Conservation (phyloP, 2,888 invertebrate genomes). For the Actias luna region DNA sequence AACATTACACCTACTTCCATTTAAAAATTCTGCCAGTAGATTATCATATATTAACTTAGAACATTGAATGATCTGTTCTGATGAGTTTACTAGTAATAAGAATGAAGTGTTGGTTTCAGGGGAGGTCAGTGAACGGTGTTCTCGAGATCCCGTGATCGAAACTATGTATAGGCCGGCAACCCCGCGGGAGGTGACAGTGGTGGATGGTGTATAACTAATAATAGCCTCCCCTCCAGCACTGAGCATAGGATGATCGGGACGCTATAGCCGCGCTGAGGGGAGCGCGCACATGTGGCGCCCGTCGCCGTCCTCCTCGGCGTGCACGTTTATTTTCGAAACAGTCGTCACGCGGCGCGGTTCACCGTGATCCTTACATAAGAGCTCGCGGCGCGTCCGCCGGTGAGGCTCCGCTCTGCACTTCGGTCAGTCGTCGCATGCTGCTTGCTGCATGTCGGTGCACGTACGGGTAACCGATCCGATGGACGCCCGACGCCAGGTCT, state of each 20-base stretch:
- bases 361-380: slow-evolving; percentile 71
- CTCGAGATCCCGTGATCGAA: slow-evolving; percentile 74
- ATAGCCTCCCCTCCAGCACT: slow-evolving; percentile 80
- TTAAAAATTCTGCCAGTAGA: not conserved
- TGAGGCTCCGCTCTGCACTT: slow-evolving; percentile 50
- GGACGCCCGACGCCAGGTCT: slow-evolving; percentile 79
- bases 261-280: slow-evolving; percentile 47
- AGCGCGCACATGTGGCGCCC: slow-evolving; percentile 77
- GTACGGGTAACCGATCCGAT: slow-evolving; percentile 79
- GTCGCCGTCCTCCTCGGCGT: slow-evolving; percentile 60
- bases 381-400: slow-evolving; percentile 41
- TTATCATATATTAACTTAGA: not conserved
- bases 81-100: slow-evolving; percentile 23
- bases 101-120: slow-evolving; percentile 50
- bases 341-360: slow-evolving; percentile 78
- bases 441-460: slow-evolving; percentile 75
- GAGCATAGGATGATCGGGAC: slow-evolving; percentile 67
- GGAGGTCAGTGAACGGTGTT: slow-evolving; percentile 77
- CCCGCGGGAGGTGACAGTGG: slow-evolving; percentile 82
- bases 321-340: slow-evolving; percentile 77
- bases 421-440: slow-evolving; percentile 55
- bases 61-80: slow-evolving; percentile 3
- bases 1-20: not conserved
- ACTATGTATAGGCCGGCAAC: slow-evolving; percentile 79
- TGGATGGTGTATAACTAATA: slow-evolving; percentile 79